Percentiles rank a stretch among this genome's conserved stretches.
Evolutionary conservation across 2,888 invertebrate species (phyloP).

Genomic region (Salpingus planirostris): DNA sequence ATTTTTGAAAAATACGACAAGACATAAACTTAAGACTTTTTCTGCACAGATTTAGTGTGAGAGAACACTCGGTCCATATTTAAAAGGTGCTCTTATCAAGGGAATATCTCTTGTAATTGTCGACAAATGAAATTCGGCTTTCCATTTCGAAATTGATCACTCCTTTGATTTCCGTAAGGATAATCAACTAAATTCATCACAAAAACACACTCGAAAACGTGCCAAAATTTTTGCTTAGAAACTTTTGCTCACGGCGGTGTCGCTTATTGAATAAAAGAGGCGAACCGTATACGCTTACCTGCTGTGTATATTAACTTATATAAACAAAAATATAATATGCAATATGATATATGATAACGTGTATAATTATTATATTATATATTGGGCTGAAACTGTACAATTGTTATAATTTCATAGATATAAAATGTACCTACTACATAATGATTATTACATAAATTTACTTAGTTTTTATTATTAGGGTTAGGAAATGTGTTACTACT

Average conservation of each 20-base stretch:
- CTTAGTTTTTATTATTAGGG: constrained; percentile 30
- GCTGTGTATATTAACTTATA: constrained; percentile 43
- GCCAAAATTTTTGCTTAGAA: constrained; percentile 42
- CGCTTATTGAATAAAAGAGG: constrained; percentile 21
- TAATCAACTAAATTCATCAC: constrained; percentile 7
- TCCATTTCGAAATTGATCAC: too few species aligned
- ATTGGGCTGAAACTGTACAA: constrained; percentile 43
- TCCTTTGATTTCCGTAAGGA: constrained; percentile 14
- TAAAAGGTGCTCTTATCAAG: constrained; percentile 27
- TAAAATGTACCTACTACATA: too few species aligned
- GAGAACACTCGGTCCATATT: constrained; percentile 30
- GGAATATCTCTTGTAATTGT: too few species aligned
- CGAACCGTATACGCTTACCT: constrained; percentile 40
- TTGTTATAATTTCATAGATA: constrained; percentile 45
- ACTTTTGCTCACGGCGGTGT: constrained; percentile 40
- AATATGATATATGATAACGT: constrained; percentile 37
- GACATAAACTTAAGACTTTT: constrained; percentile 27
- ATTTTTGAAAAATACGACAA: too few species aligned
- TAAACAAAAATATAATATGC: constrained; percentile 39
- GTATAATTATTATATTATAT: too few species aligned
- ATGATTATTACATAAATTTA: constrained; percentile 25
- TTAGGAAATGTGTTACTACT: constrained; percentile 35
- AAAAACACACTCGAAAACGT: constrained; percentile 23
- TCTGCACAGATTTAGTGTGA: constrained; percentile 29
- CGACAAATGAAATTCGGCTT: too few species aligned